Evolutionary conservation across 2,797 vertebrate genomes (phyloP).

Genomic region (Simalia tracyae): DNA sequence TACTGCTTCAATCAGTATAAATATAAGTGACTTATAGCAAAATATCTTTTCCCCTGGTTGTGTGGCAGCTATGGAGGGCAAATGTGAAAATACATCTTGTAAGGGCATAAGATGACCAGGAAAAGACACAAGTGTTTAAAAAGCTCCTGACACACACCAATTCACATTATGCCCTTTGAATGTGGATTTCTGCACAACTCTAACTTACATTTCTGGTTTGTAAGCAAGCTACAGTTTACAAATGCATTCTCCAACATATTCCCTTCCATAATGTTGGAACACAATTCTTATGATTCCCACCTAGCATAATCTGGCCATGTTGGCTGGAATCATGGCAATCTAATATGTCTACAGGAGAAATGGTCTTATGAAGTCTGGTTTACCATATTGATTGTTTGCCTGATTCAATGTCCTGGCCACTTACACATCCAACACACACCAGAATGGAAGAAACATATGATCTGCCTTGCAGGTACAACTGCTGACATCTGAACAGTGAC

Average conservation of each 20-base stretch:
- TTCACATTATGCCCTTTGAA: background rate
- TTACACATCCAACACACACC: background rate
- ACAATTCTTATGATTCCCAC: background rate
- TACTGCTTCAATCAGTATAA: no score
- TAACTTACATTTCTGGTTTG: background rate
- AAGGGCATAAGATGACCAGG: no score
- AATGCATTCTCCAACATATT: background rate
- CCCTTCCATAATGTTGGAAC: background rate
- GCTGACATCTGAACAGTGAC: background rate
- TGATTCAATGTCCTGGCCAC: background rate
- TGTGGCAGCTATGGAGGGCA: no score
- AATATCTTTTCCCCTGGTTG: no score
- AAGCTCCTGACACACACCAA: background rate
- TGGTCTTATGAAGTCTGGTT: background rate
- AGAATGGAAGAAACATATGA: background rate
- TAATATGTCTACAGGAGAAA: background rate
- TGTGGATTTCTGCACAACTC: background rate
- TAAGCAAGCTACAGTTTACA: background rate
- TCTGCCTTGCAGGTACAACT: background rate
- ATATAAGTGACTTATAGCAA: no score
- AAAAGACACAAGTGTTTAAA: no score
- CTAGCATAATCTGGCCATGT: background rate
- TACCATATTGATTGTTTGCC: background rate
- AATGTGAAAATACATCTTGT: no score
- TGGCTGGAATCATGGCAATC: background rate